Evolutionary conservation across 2,113 vertebrate genomes (phyloP).

Genomic region (Copsychus sechellarum): DNA sequence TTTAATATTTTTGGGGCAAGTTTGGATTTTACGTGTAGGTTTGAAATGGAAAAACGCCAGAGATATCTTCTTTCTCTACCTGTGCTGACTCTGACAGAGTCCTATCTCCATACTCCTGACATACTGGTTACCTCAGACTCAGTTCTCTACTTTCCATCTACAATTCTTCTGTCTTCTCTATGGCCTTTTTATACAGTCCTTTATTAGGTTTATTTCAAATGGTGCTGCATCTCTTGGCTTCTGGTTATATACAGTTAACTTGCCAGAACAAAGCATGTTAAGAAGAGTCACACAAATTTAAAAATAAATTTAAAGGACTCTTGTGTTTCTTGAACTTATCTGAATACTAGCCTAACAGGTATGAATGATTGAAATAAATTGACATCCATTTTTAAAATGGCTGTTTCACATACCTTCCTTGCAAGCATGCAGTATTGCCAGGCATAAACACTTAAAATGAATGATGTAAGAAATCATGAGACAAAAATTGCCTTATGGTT

Average conservation of each 20-base stretch:
- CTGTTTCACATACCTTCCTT: not conserved
- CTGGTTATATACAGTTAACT: not conserved
- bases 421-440: not conserved
- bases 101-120: not conserved
- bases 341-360: not conserved
- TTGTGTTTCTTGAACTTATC: not conserved
- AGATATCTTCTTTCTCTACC: not conserved
- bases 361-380: not conserved
- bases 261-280: not conserved
- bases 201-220: not conserved
- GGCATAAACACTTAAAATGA: not conserved
- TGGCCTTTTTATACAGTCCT: not conserved
- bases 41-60: not conserved
- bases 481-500: not conserved
- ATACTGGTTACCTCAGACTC: not conserved
- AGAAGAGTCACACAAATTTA: not conserved
- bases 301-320: not conserved
- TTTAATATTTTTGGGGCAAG: not conserved
- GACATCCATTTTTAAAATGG: not conserved
- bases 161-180: not conserved
- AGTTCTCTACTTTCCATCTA: not conserved
- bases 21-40: not conserved
- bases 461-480: not conserved
- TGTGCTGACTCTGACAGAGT: not conserved
- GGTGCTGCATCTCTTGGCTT: not conserved